Evolutionary conservation across 2,797 vertebrate species (phyloP), one percentile per base, ranked within the genome.

Genomic region (Anolis apletophallus): DNA sequence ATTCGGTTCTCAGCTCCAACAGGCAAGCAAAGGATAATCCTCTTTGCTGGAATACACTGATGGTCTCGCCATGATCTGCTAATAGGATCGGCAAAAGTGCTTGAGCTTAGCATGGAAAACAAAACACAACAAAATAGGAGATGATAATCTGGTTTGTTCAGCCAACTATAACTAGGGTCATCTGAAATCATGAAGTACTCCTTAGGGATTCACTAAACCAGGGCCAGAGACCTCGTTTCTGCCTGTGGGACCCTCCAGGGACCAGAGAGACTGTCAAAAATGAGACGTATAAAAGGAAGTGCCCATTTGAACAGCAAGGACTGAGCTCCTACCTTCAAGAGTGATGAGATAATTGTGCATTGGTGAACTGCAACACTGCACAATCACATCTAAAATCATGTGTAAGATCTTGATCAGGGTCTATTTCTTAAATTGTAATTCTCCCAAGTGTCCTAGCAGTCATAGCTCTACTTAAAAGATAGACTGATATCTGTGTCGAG

Each of bases 81-180:
- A 93, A 92, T 83, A 90, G 94, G 92, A 93, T 93, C 92, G 0
- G 89, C 59, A 1, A 79, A 64, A 83, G 89, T 93, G 84, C 29
- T 90, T 88, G 92, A 92, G 92, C 73, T 95, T 91, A 92, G 77
- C 87, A 55, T 85, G 80, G 89, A 6, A 88, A 21, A 77, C 16
- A 32, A 46, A n/a, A 61, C 36, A 67, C 40, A 80, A 21, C 68
- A 59, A n/a, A 85, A 54, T 5, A 21, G 88, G 84, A 93, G 81
- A 91, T 87, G 90, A 88, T 95, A 95, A 95, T 94, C 94, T 92
- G 94, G 90, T 95, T 95, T 95, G 93, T 90, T 95, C 16, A 67
- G 87, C 83, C 86, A 87, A 73, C 92, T 88, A 88, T 88, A 55
- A 57, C 90, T 85, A 76, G 57, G 90, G 88, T 95, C 90, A 92